Evolutionary conservation across 2,113 vertebrate species (phyloP).

Genomic region (Sebastes schlegelii): DNA sequence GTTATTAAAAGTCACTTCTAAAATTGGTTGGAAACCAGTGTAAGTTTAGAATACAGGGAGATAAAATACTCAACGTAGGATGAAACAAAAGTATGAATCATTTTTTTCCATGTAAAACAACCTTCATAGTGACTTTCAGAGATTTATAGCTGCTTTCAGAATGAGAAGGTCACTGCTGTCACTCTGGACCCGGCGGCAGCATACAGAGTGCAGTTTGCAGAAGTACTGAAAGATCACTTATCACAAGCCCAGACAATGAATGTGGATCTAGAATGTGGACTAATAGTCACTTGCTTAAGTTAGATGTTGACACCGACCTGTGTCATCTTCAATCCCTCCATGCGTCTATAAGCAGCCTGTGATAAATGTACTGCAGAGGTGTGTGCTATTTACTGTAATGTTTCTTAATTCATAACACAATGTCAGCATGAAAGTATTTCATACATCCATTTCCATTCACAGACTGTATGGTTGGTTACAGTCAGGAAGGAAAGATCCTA

Average conservation of each 20-base stretch:
- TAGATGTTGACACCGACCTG: not conserved
- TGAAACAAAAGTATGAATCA: not conserved
- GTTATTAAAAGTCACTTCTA: not conserved
- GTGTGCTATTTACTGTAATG: not conserved
- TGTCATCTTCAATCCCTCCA: not conserved
- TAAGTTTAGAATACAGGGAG: not conserved
- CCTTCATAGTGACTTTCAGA: not conserved
- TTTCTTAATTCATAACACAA: not conserved
- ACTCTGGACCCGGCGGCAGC: not conserved
- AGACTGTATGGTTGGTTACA: not conserved
- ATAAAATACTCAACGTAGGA: not conserved
- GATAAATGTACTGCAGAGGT: conserved; percentile 6
- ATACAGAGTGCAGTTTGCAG: not conserved
- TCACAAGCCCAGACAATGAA: not conserved
- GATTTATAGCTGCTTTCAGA: conserved; percentile 25
- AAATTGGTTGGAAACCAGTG: not conserved
- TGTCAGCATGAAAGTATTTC: not conserved
- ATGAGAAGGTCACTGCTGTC: not conserved
- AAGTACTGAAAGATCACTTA: conserved; percentile 16
- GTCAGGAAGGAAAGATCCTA: not conserved
- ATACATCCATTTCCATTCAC: not conserved
- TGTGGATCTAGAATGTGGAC: not conserved
- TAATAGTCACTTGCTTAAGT: not conserved
- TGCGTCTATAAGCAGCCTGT: not conserved
- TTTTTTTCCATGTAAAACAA: not conserved